These are phyloP conservation scores for Corydoras sp. DNA, from an alignment of 2,113 vertebrate genomes.

Conservation along the genomic window DNA sequence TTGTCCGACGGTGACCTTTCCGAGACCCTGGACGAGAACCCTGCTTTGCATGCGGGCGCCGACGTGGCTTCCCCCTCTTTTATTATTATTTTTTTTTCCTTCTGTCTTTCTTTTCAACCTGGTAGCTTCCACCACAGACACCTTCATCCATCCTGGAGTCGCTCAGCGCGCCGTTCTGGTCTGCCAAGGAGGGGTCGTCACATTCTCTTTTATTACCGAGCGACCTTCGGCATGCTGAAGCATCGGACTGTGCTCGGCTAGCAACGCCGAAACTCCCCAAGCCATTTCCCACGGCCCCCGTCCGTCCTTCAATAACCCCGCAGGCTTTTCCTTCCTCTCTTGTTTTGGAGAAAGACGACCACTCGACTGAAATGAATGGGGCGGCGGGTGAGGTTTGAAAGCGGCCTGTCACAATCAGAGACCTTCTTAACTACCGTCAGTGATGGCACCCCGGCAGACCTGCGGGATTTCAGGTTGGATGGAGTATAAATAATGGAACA, in stretches of 20 bases:
- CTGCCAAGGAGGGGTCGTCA: slow-evolving; percentile 27
- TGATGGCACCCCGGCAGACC: neutral
- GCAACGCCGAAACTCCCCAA: slow-evolving; percentile 22
- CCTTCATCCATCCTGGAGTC: slow-evolving; percentile 42
- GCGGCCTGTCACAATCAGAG: slow-evolving; percentile 7
- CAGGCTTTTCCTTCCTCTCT: slow-evolving; percentile 28
- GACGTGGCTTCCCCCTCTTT: slow-evolving; percentile 7
- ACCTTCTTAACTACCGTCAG: neutral
- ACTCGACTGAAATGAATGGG: slow-evolving; percentile 25
- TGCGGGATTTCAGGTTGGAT: neutral
- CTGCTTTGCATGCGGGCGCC: slow-evolving; percentile 32
- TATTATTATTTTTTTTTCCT: slow-evolving; percentile 15
- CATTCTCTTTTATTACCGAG: slow-evolving; percentile 46
- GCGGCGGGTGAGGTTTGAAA: slow-evolving; percentile 16
- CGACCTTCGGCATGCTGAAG: slow-evolving; percentile 47
- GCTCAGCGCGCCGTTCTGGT: slow-evolving; percentile 13
- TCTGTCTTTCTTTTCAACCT: neutral
- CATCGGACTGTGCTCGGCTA: slow-evolving; percentile 39
- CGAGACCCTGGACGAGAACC: slow-evolving; percentile 39
- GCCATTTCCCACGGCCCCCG: slow-evolving; percentile 29
- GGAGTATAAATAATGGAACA: neutral
- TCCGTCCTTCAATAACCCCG: slow-evolving; percentile 13
- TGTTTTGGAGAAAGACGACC: slow-evolving; percentile 18
- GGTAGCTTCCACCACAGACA: slow-evolving; percentile 20
- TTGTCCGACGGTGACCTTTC: slow-evolving; percentile 38